Percentiles rank a stretch among this genome's conserved stretches.
phyloP scores from a whole-genome alignment of 2,888 invertebrate genomes.

The Leptarthrus brevirostris region DNA sequence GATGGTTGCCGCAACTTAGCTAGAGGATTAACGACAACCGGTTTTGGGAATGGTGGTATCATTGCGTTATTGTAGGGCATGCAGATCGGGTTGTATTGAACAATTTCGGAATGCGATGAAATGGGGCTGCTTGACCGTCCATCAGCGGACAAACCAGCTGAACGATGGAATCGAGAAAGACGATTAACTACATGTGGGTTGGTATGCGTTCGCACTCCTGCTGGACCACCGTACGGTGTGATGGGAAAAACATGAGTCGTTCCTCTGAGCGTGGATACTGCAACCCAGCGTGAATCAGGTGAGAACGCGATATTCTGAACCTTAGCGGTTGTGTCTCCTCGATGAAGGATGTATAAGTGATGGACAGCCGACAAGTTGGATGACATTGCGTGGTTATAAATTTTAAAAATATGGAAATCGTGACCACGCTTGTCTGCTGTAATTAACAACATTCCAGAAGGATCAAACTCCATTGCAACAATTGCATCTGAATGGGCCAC shows the following conservation, averaged over 20 bases:
- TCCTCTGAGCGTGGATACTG: constrained; percentile 92
- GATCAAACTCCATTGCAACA: constrained; percentile 90
- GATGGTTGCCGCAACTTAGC: constrained; percentile 85
- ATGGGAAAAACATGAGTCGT: constrained; percentile 98
- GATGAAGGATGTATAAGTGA: constrained; percentile 93
- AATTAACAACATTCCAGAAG: constrained; percentile 87
- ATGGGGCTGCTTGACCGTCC: constrained; percentile 79
- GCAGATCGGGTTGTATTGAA: constrained; percentile 65
- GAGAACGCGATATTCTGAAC: constrained; percentile 94
- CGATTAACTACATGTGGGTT: constrained; percentile 93
- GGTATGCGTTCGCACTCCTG: constrained; percentile 94
- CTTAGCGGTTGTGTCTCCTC: constrained; percentile 96
- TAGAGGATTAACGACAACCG: constrained; percentile 81
- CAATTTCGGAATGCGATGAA: constrained; percentile 65
- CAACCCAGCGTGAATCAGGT: constrained; percentile 95
- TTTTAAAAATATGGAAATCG: constrained; percentile 94
- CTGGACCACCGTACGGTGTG: constrained; percentile 93
- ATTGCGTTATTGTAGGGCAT: constrained; percentile 87
- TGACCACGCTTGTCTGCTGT: constrained; percentile 94
- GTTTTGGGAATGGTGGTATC: constrained; percentile 90
- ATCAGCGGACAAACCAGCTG: constrained; percentile 86
- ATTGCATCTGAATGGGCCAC: constrained; percentile 89
- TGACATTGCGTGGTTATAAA: constrained; percentile 92
- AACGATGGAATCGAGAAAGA: constrained; percentile 93
- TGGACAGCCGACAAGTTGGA: constrained; percentile 89